phyloP scores from a whole-genome alignment of 2,888 invertebrate genomes.

The Therioaphis trifolii region DNA sequence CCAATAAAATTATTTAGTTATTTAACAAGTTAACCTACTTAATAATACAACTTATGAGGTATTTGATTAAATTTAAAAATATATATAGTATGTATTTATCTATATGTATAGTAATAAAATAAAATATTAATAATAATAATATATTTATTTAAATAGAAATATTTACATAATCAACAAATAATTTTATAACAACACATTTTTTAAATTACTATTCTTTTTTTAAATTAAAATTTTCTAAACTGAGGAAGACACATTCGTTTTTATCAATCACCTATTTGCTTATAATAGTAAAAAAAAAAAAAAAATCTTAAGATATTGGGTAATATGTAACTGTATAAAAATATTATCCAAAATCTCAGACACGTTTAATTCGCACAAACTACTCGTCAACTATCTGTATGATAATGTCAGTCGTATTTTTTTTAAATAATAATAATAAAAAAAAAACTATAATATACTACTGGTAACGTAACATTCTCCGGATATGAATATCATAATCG shows the following conservation, averaged over 20 bases:
- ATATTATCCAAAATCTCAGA: constrained; percentile 51
- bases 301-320: constrained; percentile 40
- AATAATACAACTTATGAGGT: constrained; percentile 59
- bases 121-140: constrained; percentile 49
- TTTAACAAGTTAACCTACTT: constrained; percentile 31
- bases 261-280: constrained; percentile 62
- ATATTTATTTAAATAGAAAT: constrained; percentile 58
- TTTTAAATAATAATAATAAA: constrained; percentile 40
- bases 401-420: constrained; percentile 58
- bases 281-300: constrained; percentile 52
- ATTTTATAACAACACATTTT: constrained; percentile 48
- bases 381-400: constrained; percentile 32
- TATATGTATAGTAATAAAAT: constrained; percentile 35
- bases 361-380: constrained; percentile 46
- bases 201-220: constrained; percentile 40
- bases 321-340: constrained; percentile 54
- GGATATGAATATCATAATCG: constrained; percentile 45
- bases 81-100: constrained; percentile 31
- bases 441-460: constrained; percentile 57
- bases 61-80: constrained; percentile 53
- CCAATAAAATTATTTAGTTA: neutral
- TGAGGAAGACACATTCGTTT: constrained; percentile 56
- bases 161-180: constrained; percentile 61
- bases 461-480: constrained; percentile 59
- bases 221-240: constrained; percentile 52